Evolutionary conservation across 2,888 invertebrate genomes (phyloP).

Genomic region (Druceiella hillmani): DNA sequence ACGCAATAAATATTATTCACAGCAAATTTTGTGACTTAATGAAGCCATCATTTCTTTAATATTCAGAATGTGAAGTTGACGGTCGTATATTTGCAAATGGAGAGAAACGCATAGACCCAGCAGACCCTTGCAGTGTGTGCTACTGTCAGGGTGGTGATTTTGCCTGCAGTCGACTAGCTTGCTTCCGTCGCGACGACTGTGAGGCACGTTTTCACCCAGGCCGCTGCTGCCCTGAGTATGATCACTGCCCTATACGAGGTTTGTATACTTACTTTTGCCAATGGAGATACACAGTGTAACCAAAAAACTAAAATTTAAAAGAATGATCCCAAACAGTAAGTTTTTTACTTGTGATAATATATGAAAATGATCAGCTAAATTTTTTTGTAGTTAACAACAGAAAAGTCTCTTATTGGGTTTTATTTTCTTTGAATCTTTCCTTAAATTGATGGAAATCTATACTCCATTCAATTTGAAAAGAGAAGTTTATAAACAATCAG

Average conservation of each 20-base stretch:
- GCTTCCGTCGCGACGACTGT: slow-evolving; percentile 72
- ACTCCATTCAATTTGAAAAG: too few species aligned
- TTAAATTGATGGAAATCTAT: too few species aligned
- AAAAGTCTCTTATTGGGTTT: too few species aligned
- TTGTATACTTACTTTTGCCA: background rate
- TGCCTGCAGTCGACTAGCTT: slow-evolving; percentile 70
- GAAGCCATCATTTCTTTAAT: slow-evolving; percentile 13
- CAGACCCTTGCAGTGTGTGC: slow-evolving; percentile 72
- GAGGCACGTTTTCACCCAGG: slow-evolving; percentile 65
- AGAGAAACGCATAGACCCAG: slow-evolving; percentile 65
- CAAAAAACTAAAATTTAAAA: too few species aligned
- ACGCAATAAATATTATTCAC: too few species aligned
- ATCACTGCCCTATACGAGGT: slow-evolving; percentile 71
- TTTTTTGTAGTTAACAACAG: too few species aligned
- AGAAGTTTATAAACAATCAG: too few species aligned
- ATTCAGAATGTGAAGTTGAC: slow-evolving; percentile 70
- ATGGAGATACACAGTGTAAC: too few species aligned
- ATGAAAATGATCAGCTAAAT: too few species aligned
- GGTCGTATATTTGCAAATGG: slow-evolving; percentile 71
- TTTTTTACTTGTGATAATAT: too few species aligned
- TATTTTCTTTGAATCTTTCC: too few species aligned
- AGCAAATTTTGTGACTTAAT: slow-evolving; percentile 4
- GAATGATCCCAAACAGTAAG: too few species aligned
- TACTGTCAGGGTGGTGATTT: slow-evolving; percentile 78
- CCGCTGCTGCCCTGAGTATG: slow-evolving; percentile 76